Conservation (phyloP, 2,113 vertebrate genomes). For the Centrocercus urophasianus region DNA sequence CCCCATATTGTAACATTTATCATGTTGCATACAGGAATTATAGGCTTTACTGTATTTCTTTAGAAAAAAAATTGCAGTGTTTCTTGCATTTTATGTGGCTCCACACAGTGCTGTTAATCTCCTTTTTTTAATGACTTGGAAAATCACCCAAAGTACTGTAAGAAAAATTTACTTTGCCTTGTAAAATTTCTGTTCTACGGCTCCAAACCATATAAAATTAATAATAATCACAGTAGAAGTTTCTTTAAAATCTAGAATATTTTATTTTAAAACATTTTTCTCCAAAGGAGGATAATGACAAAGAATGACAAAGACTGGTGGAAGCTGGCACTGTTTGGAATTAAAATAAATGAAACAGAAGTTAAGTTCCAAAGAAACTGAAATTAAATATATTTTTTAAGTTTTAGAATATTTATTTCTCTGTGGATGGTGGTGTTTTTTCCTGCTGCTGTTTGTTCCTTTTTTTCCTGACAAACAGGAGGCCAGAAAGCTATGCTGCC, state of each 20-base stretch:
- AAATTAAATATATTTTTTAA: not conserved
- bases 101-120: conserved; percentile 48
- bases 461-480: not conserved
- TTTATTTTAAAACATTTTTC: not conserved
- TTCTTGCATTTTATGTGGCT: conserved; percentile 33
- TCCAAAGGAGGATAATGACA: not conserved
- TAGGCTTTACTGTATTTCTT: not conserved
- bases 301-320: not conserved
- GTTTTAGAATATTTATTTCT: not conserved
- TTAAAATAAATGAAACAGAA: not conserved
- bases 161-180: conserved; percentile 43
- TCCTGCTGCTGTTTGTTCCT: not conserved
- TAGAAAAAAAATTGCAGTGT: conserved; percentile 35
- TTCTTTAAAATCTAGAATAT: not conserved
- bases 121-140: conserved; percentile 37
- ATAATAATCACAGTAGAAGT: conserved; percentile 1
- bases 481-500: not conserved
- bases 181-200: conserved; percentile 27
- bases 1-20: not conserved
- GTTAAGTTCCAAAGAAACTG: not conserved
- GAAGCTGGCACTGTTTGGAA: not conserved
- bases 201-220: conserved; percentile 7
- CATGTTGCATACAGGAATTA: not conserved
- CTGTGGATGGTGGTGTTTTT: not conserved
- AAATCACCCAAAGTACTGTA: conserved; percentile 42